phyloP scores from a whole-genome alignment of 2,797 vertebrate species.

The Enteromius anoplus region DNA sequence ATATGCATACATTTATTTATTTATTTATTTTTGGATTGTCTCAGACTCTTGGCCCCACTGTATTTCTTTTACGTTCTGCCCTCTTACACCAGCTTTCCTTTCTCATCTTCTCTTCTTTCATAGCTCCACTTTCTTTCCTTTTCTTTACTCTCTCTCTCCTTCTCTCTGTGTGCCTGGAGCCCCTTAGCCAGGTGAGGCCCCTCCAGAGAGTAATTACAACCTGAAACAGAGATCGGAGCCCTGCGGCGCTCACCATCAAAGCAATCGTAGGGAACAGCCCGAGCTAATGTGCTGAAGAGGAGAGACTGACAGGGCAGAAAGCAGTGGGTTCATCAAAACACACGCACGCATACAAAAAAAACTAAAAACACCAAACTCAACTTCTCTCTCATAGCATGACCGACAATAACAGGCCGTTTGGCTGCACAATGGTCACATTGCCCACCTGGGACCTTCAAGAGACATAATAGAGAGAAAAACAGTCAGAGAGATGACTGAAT shows the following conservation, averaged over 20 bases:
- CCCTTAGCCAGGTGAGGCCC: constrained; percentile 57
- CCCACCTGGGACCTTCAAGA: constrained; percentile 43
- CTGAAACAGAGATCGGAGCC: constrained; percentile 58
- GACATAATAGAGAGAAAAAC: constrained; percentile 33
- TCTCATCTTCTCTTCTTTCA: neutral
- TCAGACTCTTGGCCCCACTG: neutral
- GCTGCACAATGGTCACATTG: constrained; percentile 52
- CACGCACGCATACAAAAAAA: neutral
- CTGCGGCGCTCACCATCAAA: constrained; percentile 59
- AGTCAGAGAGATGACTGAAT: constrained; percentile 47
- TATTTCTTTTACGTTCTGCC: neutral
- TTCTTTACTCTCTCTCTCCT: neutral
- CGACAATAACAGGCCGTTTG: constrained; percentile 49
- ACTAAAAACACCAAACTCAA: neutral
- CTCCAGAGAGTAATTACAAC: constrained; percentile 59
- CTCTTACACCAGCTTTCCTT: neutral
- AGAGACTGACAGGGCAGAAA: constrained; percentile 44
- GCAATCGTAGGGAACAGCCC: constrained; percentile 44
- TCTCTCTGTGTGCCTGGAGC: constrained; percentile 5
- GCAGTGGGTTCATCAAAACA: constrained; percentile 29
- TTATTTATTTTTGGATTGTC: neutral
- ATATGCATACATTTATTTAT: neutral
- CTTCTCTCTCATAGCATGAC: constrained; percentile 25
- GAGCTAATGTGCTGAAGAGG: constrained; percentile 49
- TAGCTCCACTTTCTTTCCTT: neutral